Base-by-base conservation (phyloP, 2,888 invertebrate species). In the Microctonus aethiopoides region DNA sequence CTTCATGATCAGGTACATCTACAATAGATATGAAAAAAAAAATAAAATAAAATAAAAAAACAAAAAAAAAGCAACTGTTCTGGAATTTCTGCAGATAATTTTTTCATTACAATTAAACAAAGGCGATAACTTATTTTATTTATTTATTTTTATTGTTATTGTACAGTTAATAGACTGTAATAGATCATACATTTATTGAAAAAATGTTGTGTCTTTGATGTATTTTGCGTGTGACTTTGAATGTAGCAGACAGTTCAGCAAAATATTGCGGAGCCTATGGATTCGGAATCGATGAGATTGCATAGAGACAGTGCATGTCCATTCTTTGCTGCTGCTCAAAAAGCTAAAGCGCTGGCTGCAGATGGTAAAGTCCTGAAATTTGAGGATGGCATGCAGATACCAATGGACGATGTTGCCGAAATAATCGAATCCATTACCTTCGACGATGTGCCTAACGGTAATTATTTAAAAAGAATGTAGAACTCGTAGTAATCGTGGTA, bases 351-450 rank as follows among this genome's bases (percentile, higher is more conserved):
- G 32, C 76, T 80, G 36, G 76, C 78, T 24, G 73, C 77, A 10
- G 83, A 81, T 22, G 82, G 82, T 65, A 77, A 78, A 64, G 76
- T 83, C 54, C 72, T 84, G 24, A 83, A 84, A 76, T 75, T 86
- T 39, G 84, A 85, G 67, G 86, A 86, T 62, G 85, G 84, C 34
- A 84, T 84, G 3, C 83, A 85, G 72, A 84, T 86, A 73, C 86
- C 85, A 56, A 78, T 86, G 16, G 86, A 86, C 34, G 84, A 84
- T 65, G 84, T 85, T 62, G 81, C 85, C 59, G 86, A 87, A 75
- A 85, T 86, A 69, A 83, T 89, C 68, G 89, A 89, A 75, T 86
- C 88, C n/a, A 88, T 89, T 74, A 88, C 86, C 77, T 85, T 89
- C 60, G 88, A 88, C 68, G 89, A 89, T 77, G 86, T 88, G 64